Evolutionary conservation across 1,140 invertebrate genomes (phyloP).

Genomic region (roundworm (Caenorhabditis elegans)): WBcel235 BX284606.5:8429001-8429500

Average conservation of each 20-base stretch:
- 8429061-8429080: neutral
- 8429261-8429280: too few relatives aligned
- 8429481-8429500: too few relatives aligned
- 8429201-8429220: too few relatives aligned
- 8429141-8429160: too few relatives aligned
- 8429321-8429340: neutral
- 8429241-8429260: too few relatives aligned
- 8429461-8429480: too few relatives aligned
- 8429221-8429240: too few relatives aligned
- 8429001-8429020: neutral
- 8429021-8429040: neutral
- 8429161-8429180: too few relatives aligned
- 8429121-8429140: too few relatives aligned
- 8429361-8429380: neutral
- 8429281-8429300: too few relatives aligned
- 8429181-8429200: too few relatives aligned
- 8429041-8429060: neutral
- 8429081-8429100: neutral
- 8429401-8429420: constrained; percentile 1
- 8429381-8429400: neutral
- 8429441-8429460: too few relatives aligned
- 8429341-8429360: neutral
- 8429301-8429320: neutral
- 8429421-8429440: neutral
- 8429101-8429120: neutral